These are phyloP conservation scores for Aptenodytes patagonicus DNA, from an alignment of 2,113 vertebrate species.

Conservation along the genomic window DNA sequence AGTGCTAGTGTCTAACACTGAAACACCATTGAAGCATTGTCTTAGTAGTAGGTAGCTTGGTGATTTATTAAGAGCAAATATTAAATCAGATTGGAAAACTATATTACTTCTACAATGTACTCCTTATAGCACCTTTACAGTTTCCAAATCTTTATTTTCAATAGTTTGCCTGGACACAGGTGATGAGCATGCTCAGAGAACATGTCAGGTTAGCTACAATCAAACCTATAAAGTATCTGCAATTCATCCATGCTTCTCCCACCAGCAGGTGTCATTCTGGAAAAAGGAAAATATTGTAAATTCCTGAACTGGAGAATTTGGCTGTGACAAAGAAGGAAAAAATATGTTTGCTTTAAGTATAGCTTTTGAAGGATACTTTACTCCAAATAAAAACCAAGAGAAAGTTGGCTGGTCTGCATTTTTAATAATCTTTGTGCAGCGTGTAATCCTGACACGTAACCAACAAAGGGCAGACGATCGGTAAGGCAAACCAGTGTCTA, in stretches of 20 bases:
- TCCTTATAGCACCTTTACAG: neutral
- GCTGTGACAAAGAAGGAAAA: constrained; percentile 35
- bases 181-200: neutral
- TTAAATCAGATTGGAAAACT: neutral
- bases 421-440: neutral
- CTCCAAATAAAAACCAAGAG: neutral
- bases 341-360: neutral
- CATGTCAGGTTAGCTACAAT: neutral
- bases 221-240: constrained; percentile 43
- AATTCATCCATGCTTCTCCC: constrained; percentile 70
- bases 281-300: constrained; percentile 76
- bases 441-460: neutral
- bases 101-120: neutral
- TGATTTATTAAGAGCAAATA: neutral
- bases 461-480: neutral
- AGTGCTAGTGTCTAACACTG: neutral
- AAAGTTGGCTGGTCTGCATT: neutral
- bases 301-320: constrained; percentile 57
- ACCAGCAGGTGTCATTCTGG: constrained; percentile 82
- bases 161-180: neutral
- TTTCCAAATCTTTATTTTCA: neutral
- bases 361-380: neutral
- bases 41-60: neutral
- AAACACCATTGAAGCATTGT: neutral
- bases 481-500: neutral